A percentile compares a stretch with the other conserved stretches of the same genome.
Evolutionary conservation across 2,888 invertebrate species (phyloP).

Genomic region (Pristionchus fissidentatus): DNA sequence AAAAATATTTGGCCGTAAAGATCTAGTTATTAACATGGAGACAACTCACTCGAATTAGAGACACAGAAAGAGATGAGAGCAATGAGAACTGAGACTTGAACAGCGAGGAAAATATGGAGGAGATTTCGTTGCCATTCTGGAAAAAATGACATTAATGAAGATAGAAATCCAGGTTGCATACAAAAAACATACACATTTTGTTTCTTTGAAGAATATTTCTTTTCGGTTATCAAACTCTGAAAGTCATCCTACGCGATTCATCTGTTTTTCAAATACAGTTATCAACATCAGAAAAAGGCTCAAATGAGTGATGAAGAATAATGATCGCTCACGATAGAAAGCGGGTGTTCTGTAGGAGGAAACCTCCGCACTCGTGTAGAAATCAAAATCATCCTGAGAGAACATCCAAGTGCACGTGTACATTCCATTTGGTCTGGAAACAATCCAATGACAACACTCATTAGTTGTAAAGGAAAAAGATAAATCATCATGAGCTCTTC

Average conservation of each 20-base stretch:
- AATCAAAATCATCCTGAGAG: conserved; percentile 68
- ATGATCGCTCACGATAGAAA: conserved; percentile 68
- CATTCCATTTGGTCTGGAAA: conserved; percentile 70
- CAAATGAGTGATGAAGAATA: not conserved
- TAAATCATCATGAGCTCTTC: no score
- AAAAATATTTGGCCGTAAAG: not conserved
- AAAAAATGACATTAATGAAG: conserved; percentile 45
- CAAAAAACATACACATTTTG: not conserved
- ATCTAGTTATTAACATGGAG: no score
- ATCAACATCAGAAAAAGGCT: not conserved
- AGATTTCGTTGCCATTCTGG: conserved; percentile 73
- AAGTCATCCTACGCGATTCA: conserved; percentile 17
- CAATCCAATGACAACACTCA: not conserved
- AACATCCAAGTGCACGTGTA: conserved; percentile 74
- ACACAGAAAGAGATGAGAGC: conserved; percentile 70
- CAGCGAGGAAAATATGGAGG: conserved; percentile 67
- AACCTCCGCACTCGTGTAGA: conserved; percentile 70
- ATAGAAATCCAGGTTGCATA: not conserved
- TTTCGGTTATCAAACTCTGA: not conserved
- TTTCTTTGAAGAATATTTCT: not conserved
- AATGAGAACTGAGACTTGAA: conserved; percentile 67
- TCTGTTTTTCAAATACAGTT: conserved; percentile 30
- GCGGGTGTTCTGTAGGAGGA: conserved; percentile 70
- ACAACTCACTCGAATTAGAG: conserved; percentile 49
- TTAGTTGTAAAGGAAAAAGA: not conserved